Evolutionary conservation across 2,113 vertebrate species (phyloP).

Genomic region (Prionailurus viverrinus): DNA sequence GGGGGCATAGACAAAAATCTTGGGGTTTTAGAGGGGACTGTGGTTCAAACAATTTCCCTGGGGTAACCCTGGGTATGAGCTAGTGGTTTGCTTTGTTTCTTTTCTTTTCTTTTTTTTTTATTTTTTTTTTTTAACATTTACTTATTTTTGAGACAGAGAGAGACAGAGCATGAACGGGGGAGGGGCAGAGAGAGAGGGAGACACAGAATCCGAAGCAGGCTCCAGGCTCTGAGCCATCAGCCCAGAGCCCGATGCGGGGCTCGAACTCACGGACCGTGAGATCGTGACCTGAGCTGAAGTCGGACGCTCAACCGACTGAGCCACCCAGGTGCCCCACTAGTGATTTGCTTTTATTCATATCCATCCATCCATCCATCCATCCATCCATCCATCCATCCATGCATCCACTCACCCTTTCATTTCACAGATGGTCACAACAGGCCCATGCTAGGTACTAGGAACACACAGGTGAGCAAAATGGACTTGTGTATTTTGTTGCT

Average conservation of each 20-base stretch:
- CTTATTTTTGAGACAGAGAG: too few species aligned
- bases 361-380: background rate
- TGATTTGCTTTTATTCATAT: background rate
- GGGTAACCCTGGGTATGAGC: background rate
- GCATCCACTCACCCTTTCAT: background rate
- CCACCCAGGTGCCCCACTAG: background rate
- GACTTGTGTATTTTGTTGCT: slow-evolving; percentile 11
- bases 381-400: background rate
- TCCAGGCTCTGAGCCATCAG: too few species aligned
- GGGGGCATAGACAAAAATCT: background rate
- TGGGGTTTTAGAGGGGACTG: background rate
- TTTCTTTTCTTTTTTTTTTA: too few species aligned
- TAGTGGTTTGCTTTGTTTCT: background rate
- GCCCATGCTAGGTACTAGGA: background rate
- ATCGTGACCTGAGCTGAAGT: too few species aligned
- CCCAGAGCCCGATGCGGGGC: too few species aligned
- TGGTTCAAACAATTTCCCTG: background rate
- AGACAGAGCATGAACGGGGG: too few species aligned
- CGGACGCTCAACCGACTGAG: too few species aligned
- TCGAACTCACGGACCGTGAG: too few species aligned
- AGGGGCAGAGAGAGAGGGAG: too few species aligned
- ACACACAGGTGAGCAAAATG: background rate
- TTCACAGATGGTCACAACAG: background rate
- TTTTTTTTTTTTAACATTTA: too few species aligned
- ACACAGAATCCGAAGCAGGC: too few species aligned